These are phyloP conservation scores for Momotus momota DNA, from an alignment of 2,797 vertebrate genomes.

Conservation along the genomic window DNA sequence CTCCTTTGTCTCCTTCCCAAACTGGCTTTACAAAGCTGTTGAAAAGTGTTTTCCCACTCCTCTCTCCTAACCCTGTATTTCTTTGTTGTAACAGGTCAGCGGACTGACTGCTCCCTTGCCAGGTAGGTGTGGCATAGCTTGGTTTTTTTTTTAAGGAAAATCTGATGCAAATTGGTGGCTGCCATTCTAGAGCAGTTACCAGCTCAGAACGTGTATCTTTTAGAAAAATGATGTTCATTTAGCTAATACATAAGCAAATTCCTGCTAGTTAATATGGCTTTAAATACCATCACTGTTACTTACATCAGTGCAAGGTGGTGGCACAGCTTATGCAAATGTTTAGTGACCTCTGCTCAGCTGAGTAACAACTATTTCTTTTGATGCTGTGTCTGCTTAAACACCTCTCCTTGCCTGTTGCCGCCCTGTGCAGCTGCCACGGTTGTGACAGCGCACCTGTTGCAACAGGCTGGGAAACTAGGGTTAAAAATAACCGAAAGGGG, in stretches of 20 bases:
- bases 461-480: neutral
- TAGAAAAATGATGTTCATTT: neutral
- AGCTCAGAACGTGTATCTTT: neutral
- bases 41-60: neutral
- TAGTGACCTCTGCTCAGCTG: neutral
- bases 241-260: neutral
- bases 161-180: neutral
- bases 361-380: neutral
- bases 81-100: conserved; percentile 86
- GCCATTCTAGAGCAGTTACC: neutral
- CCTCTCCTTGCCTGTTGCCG: neutral
- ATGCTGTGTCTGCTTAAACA: neutral
- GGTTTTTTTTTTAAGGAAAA: neutral
- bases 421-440: neutral
- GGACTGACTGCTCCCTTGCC: conserved; percentile 93
- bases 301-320: neutral
- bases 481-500: neutral
- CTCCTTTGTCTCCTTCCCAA: neutral
- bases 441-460: neutral
- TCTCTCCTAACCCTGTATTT: neutral
- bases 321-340: neutral
- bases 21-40: neutral
- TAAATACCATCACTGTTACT: neutral
- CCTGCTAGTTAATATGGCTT: neutral
- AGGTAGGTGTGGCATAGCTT: conserved; percentile 85